Base-by-base conservation (phyloP, 2,797 vertebrate genomes). In the Labeo calbasu region DNA sequence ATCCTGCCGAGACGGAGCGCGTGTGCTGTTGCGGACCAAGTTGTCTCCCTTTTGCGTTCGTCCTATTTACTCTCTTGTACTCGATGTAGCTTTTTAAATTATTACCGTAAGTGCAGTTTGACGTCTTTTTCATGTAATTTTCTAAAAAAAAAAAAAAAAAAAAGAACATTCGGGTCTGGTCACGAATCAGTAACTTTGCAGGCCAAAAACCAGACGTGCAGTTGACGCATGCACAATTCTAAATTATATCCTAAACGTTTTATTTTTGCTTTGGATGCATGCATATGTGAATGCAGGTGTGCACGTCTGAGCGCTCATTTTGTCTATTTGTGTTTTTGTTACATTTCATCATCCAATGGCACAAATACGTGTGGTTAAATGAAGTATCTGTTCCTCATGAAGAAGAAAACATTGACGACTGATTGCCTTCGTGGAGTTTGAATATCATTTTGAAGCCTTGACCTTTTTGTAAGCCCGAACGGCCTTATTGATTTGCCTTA, bases 81-180 rank as follows among this genome's bases (percentile, higher is more conserved):
- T 72, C 59, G 0, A 12, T 87, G 84, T 89, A 87, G 71, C 86
- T 85, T 50, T 84, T 87, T 87, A 86, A 89, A 87, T 87, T 86
- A 88, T 88, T 86, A 86, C 84, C 86, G 55, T 72, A 83, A 88
- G 87, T 87, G 86, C 87, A 88, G 86, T 84, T 86, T 59, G 76
- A 57, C 65, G 19, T 70, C 53, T 68, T 65, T 43, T 50, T 48
- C 65, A 12, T 86, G 55, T 25, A 61, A 70, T 48, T 75, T 71
- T 86, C 84, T 68, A 14, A 43, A 72, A 61, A 23, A 36, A 81
- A 81, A 36, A 28, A 75, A 46, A 14, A 50, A 72, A 61, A 23
- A 81, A 81, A 40, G 51, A 75, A 46, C 46, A n/a, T 79, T 23
- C 0, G 11, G 46, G 63, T 57, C 32, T 25, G 63, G 63, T 66